Base-by-base conservation (phyloP, 1,140 invertebrate species). In the Plectrocnemia conspersa region DNA sequence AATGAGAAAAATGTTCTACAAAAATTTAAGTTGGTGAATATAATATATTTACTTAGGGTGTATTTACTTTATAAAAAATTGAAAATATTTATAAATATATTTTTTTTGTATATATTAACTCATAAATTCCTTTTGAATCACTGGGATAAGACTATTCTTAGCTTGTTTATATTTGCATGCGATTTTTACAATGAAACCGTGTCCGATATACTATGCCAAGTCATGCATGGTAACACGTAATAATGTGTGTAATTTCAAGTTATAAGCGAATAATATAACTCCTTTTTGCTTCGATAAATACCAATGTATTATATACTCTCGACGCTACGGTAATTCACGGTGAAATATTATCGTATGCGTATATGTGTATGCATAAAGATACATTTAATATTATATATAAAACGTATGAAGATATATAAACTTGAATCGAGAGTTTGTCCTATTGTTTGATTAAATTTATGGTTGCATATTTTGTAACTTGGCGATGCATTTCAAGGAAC, bases 381-480 rank as follows among this genome's bases (percentile, higher is more conserved):
- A 56, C 47, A 56, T 50, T 58, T 29, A 47, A 50, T 47, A 32
- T 54, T n/a, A 42, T 22, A 42, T 6, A 16, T 7, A 42, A 16
- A 21, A 19, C 7, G 4, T 18, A 16, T 4, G 23, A 19, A 42
- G 3, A 42, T 38, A 21, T 50, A 50, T 16, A 29, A 21, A 50
- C 33, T 27, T 24, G 40, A 23, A 38, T 38, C 15, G 42, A 22
- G 50, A 54, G 35, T 56, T 53, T 54, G 46, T 49, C 54, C 59
- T 54, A 61, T 61, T 61, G 59, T 61, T 57, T 61, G 59, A 56
- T 45, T 41, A 60, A 57, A 61, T 61, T 61, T 61, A 61, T 61
- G 59, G 52, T 59, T 59, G 49, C 47, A 50, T 50, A 50, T 50
- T 50, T 50, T 27, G 47, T 19, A 29, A 35, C 47, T 21, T 32